Base-by-base conservation (phyloP, 2,888 invertebrate species). In the Hydrotaea cyrtoneurina region DNA sequence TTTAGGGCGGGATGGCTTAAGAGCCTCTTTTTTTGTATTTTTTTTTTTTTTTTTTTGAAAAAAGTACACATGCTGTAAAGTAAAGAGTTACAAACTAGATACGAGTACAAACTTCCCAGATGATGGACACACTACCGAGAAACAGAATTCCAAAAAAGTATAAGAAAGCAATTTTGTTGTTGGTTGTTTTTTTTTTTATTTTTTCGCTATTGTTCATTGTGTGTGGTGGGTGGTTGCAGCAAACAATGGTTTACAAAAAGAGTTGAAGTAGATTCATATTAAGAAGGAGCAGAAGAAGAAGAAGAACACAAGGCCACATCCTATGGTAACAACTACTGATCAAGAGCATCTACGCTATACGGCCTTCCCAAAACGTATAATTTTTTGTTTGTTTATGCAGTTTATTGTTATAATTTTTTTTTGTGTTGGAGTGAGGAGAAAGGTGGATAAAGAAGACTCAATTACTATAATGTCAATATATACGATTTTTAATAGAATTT, bases 401-500 rank as follows among this genome's bases (percentile, higher is more conserved):
- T 50, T 50, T n/a, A n/a, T n/a, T n/a, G n/a, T n/a, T n/a, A n/a
- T n/a, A n/a, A n/a, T n/a, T n/a, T n/a, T n/a, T n/a, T n/a, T 31
- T 31, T 31, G 31, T 31, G 10, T 50, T 15, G 59, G 59, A 59
- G 59, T 17, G 50, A 3, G 50, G 50, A 50, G 50, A n/a, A 55
- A 23, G 17, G 15, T 77, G 59, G 59, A 13, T 59, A 31, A 31
- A 31, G 31, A 31, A 31, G 31, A 31, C 31, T 31, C 73, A 23
- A 31, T 78, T 69, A 62, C 77, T 64, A 53, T 71, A 78, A 85
- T 82, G 85, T 85, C 85, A 85, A 85, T 85, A 82, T 82, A 85
- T 26, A 59, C 5, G 2, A n/a, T n/a, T 8, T 39, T 39, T 39
- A 39, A 31, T 31, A 31, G 31, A 2, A n/a, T n/a, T n/a, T n/a